Evolutionary conservation across 2,888 invertebrate species (phyloP).

Genomic region (Celastrina argiolus): DNA sequence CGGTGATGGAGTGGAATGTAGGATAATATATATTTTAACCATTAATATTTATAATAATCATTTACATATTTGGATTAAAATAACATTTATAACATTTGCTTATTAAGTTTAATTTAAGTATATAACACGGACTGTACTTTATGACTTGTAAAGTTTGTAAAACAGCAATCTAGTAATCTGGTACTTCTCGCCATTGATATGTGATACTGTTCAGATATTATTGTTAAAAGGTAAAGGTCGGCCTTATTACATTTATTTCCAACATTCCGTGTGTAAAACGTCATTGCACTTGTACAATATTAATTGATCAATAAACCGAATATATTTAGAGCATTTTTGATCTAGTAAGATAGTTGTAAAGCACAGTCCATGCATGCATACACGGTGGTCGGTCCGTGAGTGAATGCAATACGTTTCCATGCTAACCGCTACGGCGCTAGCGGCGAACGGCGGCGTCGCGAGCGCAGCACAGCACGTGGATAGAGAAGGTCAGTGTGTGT

Average conservation of each 20-base stretch:
- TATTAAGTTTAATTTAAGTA: conserved; percentile 18
- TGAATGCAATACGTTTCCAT: conserved; percentile 74
- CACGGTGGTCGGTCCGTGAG: conserved; percentile 52
- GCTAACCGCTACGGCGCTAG: conserved; percentile 77
- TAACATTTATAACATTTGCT: conserved; percentile 14
- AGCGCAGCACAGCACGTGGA: conserved; percentile 85
- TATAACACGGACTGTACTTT: conserved; percentile 19
- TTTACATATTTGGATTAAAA: neutral
- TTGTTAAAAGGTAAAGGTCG: too few species aligned
- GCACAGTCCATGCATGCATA: conserved; percentile 33
- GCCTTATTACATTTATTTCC: too few species aligned
- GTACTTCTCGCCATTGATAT: too few species aligned
- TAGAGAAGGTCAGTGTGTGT: conserved; percentile 85
- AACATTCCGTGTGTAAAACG: too few species aligned
- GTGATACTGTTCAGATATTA: too few species aligned
- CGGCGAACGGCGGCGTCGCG: conserved; percentile 70
- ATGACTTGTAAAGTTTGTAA: neutral
- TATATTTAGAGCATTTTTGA: too few species aligned
- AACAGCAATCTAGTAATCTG: too few species aligned
- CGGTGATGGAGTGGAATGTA: conserved; percentile 5
- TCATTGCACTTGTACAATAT: too few species aligned
- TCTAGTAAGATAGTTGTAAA: conserved; percentile 25
- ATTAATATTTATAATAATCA: conserved; percentile 21
- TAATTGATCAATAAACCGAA: too few species aligned
- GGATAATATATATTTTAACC: neutral